Conservation (phyloP, 2,113 vertebrate species). For the Chauna torquata region DNA sequence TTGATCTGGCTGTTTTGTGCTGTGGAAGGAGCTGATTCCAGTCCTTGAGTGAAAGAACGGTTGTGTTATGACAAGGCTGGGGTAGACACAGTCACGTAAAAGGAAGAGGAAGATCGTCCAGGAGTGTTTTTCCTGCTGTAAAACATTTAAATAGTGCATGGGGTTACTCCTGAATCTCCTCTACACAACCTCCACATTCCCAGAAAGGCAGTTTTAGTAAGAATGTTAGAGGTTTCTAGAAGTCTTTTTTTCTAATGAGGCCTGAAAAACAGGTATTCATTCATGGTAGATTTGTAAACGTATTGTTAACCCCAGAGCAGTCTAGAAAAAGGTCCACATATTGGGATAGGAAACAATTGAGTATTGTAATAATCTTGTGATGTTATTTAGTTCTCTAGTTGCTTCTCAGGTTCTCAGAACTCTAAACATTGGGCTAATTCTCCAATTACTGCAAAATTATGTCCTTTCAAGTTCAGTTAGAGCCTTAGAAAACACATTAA, state of each 20-base stretch:
- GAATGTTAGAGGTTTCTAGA: background rate
- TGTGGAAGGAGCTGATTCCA: background rate
- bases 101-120: background rate
- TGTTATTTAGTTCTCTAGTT: background rate
- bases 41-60: background rate
- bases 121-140: background rate
- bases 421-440: background rate
- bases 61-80: background rate
- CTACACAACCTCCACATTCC: fast-evolving
- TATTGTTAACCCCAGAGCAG: background rate
- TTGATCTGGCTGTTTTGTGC: background rate
- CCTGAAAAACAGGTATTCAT: background rate
- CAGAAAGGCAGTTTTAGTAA: background rate
- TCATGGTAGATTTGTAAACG: fast-evolving
- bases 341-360: background rate
- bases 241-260: background rate
- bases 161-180: background rate
- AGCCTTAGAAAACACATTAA: background rate
- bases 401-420: background rate
- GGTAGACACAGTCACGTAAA: background rate
- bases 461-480: background rate
- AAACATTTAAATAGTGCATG: background rate
- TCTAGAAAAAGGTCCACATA: background rate
- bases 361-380: background rate
- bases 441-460: background rate